Base-by-base conservation (phyloP, 2,113 vertebrate species). In the Muntiacus muntjak region DNA sequence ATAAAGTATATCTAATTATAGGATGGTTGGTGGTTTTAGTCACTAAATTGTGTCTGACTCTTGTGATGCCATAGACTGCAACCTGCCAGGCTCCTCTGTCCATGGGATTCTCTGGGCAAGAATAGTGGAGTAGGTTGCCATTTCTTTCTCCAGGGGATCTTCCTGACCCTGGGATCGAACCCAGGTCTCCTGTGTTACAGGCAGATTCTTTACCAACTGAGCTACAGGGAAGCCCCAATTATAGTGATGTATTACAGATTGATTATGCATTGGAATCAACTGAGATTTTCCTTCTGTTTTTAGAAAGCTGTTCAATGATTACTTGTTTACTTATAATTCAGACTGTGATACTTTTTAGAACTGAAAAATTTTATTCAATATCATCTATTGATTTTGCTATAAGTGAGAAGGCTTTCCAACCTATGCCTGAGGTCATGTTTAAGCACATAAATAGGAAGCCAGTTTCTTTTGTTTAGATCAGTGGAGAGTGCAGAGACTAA, bases 311-410 rank as follows among this genome's bases (percentile, higher is more conserved):
- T 14, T 54, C 43, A 58, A 19, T 93, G 25, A 88, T 54, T 91
- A 55, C 23, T 89, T 91, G 11, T 89, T 16, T 40, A 86, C 86
- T 96, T 52, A 52, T 76, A 95, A 86, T 87, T 89, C 25, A 71
- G 5, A 60, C 16, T 62, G 36, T 97, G 40, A 91, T 7, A 71
- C 6, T 26, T 90, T 85, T 84, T 78, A 89, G 17, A 93, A 79
- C 45, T 87, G 71, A 98, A 78, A 91, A 47, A 30, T 84, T 95
- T 71, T 95, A 95, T 17, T 91, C 30, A 93, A 4, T 86, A 23
- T 2, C 28, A 93, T 40, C 62, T 89, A 91, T 89, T 89, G 55
- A 95, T 91, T 95, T 97, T 97, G 3, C n/a, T 86, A 21, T 21
- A 33, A 94, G 28, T 50, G 19, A 84, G 50, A 87, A 28, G 67